A percentile compares a stretch with the other conserved stretches of the same genome.
Conservation (phyloP, 1,140 invertebrate species). For the Drosophila pseudoobscura region DNA sequence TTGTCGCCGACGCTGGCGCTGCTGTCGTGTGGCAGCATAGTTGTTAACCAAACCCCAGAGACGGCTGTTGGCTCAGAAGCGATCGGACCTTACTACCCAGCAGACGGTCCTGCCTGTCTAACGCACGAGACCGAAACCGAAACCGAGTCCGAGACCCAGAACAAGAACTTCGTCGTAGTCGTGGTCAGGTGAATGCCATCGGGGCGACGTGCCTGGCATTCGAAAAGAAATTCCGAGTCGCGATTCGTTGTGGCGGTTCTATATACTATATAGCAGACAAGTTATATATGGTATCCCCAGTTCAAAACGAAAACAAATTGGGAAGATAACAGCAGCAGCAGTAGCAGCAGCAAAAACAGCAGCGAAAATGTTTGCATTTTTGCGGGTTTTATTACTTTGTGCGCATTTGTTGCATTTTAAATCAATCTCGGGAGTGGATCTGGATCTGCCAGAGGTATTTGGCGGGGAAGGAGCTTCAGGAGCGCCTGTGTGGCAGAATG, state of each 20-base stretch:
- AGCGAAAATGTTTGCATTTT: conserved; percentile 71
- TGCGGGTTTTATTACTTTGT: conserved; percentile 75
- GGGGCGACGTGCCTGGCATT: conserved; percentile 74
- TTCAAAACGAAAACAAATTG: conserved; percentile 73
- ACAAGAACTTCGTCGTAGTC: conserved; percentile 17
- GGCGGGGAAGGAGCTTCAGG: neutral
- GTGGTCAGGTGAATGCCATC: conserved; percentile 75
- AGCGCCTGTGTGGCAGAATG: conserved; percentile 19
- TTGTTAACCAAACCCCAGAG: conserved; percentile 73
- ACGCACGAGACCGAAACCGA: conserved; percentile 30
- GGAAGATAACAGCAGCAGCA: conserved; percentile 45
- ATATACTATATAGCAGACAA: conserved; percentile 50
- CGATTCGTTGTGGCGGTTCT: conserved; percentile 52
- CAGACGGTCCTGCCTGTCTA: conserved; percentile 71
- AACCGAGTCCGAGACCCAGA: conserved; percentile 30
- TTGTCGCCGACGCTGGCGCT: conserved; percentile 11
- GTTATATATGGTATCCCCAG: conserved; percentile 68
- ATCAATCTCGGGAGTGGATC: conserved; percentile 55
- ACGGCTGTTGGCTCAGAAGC: conserved; percentile 71
- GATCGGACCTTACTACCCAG: conserved; percentile 66
- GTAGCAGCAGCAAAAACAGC: conserved; percentile 16
- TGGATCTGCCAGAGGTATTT: conserved; percentile 49
- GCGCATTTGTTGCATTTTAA: conserved; percentile 81
- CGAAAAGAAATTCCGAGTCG: conserved; percentile 42
- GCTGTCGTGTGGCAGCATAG: conserved; percentile 40